Base-by-base conservation (phyloP, 2,113 vertebrate genomes). In the Pelusios castaneus region DNA sequence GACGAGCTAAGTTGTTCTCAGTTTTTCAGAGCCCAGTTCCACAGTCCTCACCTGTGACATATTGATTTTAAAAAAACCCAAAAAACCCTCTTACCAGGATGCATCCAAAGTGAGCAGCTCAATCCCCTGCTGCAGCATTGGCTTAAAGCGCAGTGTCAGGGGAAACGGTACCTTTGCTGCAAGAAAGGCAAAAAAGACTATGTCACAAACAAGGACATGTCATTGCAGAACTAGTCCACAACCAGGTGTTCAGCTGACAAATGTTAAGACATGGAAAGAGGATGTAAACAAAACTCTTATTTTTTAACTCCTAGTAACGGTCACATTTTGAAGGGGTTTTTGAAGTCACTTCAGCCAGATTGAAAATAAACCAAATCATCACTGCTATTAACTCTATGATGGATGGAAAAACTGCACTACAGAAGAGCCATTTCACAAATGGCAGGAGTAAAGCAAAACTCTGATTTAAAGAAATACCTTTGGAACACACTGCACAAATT, bases 41-140 rank as follows among this genome's bases (percentile, higher is more conserved):
- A 7, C 41, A 34, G 58, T 8, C n/a, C 63, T 34, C n/a, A 16
- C 63, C 63, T 38, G 34, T 67, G 17, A 29, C 9, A 13, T 81
- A 89, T 76, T 45, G 29, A 55, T 80, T 73, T 49, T 22, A 38
- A 67, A 52, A 41, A 70, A 10, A 73, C 67, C 45, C 5, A 54
- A 67, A 86, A 51, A 47, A 82, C 47, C 16, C 60, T 49, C 98
- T 98, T 98, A 99, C 99, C 99, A 99, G 95, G 99, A 99, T 0
- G 99, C 99, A 84, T 99, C 99, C 92, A 99, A 96, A n/a, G 99
- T 99, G 81, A 99, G 99, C 84, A 99, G 97, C 95, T 99, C 99
- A 85, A 99, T 99, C 95, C 99, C 99, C 96, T 99, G 99, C 97
- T 99, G 99, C 90, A 99, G 95, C 99, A 99, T 99, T 2, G 99